A percentile compares a stretch with the other conserved stretches of the same genome.
These are phyloP conservation scores for Pseudorasbora parva DNA, from an alignment of 2,113 vertebrate genomes.

Conservation along the genomic window DNA sequence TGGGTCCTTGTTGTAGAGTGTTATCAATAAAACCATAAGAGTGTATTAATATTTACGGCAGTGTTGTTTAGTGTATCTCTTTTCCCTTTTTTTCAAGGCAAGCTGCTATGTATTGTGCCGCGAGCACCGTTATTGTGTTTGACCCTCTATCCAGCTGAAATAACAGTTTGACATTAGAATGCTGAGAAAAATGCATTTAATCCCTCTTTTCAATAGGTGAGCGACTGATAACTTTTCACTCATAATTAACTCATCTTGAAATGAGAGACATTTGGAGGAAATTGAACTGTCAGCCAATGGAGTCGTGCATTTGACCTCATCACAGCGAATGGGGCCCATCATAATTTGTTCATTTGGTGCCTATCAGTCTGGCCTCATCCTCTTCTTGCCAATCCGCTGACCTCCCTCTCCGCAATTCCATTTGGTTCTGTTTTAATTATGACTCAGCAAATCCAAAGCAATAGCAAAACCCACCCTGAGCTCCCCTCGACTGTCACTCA, in stretches of 20 bases:
- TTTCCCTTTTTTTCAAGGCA: background rate
- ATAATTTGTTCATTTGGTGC: conserved; percentile 98
- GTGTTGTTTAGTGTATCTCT: background rate
- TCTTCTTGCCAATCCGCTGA: conserved; percentile 88
- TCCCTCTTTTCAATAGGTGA: conserved; percentile 80
- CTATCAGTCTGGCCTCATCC: conserved; percentile 93
- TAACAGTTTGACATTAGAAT: conserved; percentile 91
- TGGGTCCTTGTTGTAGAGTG: background rate
- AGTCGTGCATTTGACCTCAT: conserved; percentile 95
- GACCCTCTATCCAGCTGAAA: conserved; percentile 72
- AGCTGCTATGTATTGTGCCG: background rate
- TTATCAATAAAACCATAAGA: background rate
- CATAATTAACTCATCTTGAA: conserved; percentile 95
- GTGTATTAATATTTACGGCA: background rate
- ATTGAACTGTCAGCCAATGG: conserved; percentile 96
- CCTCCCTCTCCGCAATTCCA: conserved; percentile 93
- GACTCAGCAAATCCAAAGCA: conserved; percentile 91
- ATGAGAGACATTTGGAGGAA: conserved; percentile 92
- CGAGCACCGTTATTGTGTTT: conserved; percentile 69
- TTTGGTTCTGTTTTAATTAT: conserved; percentile 96
- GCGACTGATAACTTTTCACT: conserved; percentile 95
- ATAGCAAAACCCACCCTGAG: conserved; percentile 89
- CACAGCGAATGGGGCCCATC: conserved; percentile 93
- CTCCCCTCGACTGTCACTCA: conserved; percentile 92
- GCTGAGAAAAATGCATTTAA: conserved; percentile 82